Base-by-base conservation (phyloP, 2,797 vertebrate species). In the Smutsia gigantea region DNA sequence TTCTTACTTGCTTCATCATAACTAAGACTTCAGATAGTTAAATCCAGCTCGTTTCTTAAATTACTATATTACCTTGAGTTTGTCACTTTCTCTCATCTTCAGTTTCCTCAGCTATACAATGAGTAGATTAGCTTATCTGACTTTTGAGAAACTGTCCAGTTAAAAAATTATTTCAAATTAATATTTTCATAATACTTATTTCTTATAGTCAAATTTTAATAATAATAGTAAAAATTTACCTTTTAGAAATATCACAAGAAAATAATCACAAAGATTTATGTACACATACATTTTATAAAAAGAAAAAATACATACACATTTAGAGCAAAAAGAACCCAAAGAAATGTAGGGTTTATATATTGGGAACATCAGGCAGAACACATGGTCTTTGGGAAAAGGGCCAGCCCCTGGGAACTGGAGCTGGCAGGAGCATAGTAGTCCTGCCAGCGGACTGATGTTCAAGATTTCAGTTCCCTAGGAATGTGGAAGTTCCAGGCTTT, bases 291-390 rank as follows among this genome's bases (percentile, higher is more conserved):
- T 37, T 96, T 83, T 64, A 83, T 91, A 64, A 83, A 83, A 87
- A 66, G 21, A 83, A 64, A 46, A n/a, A 93, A 77, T 3, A n/a
- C 5, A 51, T 15, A 59, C 1, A 49, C 21, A 64, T 37, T 19
- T 46, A 96, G n/a, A 92, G 14, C 55, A 92, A 71, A 57, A 90
- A 87, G 61, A 83, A 88, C n/a, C 69, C 57, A 51, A 92, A 77
- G 42, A 90, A 49, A 72, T 18, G 42, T 34, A 74, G 9, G 34
- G 39, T 87, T 87, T 92, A 61, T 81, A 49, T 87, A 90, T 9
- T 77, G 31, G n/a, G 39, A 42, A 42, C 12, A 25, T 66, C 15
- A 2, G 39, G 49, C 8, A 74, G 88, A 86, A 88, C 21, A 84
- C 29, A 93, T 7, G 39, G 51, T 71, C 46, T 9, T 15, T 63